Base-by-base conservation (phyloP, 1,140 invertebrate species). In the Megalonaias nervosa region DNA sequence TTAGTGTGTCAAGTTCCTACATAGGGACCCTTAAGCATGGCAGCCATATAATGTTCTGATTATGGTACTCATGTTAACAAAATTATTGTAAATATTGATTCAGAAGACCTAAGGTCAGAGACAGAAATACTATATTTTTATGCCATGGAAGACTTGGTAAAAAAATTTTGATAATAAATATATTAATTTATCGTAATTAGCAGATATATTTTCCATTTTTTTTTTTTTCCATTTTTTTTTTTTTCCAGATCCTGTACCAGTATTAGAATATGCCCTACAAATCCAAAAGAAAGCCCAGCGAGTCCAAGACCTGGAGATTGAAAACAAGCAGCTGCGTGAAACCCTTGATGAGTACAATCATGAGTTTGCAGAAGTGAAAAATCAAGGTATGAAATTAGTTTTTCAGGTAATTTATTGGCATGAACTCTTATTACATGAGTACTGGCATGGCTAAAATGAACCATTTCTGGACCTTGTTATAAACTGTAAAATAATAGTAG, bases 331-430 rank as follows among this genome's bases (percentile, higher is more conserved):
- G 81, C 82, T 93, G 56, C 83, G 91, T 75, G 92, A 93, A 76
- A 92, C 92, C 13, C 82, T 93, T 17, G 90, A 90, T 65, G 92
- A 93, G 71, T 93, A 93, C 87, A 93, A 92, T 82, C 87, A 91
- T 75, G 92, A 93, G 82, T 93, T 92, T 84, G 92, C 92, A 55
- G 92, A 93, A 81, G 91, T 92, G 15, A 92, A 91, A 82, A 92
- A 92, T 76, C 92, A 92, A 91, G 92, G 91, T 91, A 81, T 67
- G 79, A 68, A 66, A 11, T 48, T 48, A 48, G 38, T 48, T 48
- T 48, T 48, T 48, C 11, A n/a, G 38, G 21, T 17, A 69, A 17
- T 17, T 17, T n/a, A 17, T 74, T 11, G 9, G 38, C 38, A 48
- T 48, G 38, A 48, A 48, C 38, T 9, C 38, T 48, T 48, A 48